Conservation (phyloP, 2,797 vertebrate genomes). For the Phrynocephalus forsythii region DNA sequence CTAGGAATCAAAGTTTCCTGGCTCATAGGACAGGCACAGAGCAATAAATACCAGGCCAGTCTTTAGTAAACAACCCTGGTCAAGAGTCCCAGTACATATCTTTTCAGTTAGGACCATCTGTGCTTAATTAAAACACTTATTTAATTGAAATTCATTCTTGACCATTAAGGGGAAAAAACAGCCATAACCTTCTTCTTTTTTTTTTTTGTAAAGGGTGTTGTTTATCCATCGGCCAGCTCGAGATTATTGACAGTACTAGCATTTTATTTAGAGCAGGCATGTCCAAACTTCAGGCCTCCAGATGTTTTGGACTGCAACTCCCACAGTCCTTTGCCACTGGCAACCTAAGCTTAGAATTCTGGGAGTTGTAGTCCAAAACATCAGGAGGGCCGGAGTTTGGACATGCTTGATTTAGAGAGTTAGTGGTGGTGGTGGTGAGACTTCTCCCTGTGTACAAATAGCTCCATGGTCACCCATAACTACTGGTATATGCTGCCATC, state of each 20-base stretch:
- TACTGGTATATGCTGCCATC: constrained; percentile 60
- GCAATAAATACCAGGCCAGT: not conserved
- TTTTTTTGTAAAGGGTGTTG: not conserved
- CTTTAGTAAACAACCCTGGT: constrained; percentile 13
- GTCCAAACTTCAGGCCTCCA: too few species aligned
- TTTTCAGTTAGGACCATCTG: not conserved
- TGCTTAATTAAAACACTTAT: not conserved
- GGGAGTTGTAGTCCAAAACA: too few species aligned
- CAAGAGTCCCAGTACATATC: not conserved
- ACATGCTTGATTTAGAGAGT: not conserved
- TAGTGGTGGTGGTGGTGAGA: too few species aligned
- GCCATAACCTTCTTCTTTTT: not conserved
- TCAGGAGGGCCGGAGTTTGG: too few species aligned
- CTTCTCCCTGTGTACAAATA: too few species aligned
- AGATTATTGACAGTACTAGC: not conserved
- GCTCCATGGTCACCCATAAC: too few species aligned
- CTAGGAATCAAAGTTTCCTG: not conserved
- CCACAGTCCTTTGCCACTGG: too few species aligned
- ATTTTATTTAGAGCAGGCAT: not conserved
- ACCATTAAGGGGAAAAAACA: not conserved
- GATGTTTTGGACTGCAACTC: too few species aligned
- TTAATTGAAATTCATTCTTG: not conserved
- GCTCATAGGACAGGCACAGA: not conserved
- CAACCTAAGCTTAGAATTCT: too few species aligned
- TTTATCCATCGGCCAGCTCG: not conserved